Conservation (phyloP, 2,888 invertebrate species). For the Xanthia icteritia region DNA sequence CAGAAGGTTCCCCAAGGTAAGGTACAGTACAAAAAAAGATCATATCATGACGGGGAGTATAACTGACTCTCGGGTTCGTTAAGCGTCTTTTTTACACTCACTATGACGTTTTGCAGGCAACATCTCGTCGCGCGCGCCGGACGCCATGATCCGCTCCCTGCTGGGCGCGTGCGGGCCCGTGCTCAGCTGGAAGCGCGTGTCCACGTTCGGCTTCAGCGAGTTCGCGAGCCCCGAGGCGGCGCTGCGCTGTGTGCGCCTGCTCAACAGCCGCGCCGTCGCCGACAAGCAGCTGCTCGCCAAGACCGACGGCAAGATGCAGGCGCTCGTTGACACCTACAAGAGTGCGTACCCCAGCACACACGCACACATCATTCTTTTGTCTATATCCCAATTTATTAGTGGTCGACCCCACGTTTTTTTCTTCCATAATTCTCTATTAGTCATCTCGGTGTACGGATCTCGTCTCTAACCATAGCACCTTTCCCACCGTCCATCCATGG, state of each 20-base stretch:
- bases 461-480: neutral
- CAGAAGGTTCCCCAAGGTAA: neutral
- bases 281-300: constrained; percentile 98
- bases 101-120: constrained; percentile 69
- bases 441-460: no score
- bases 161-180: constrained; percentile 98
- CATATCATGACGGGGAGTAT: neutral
- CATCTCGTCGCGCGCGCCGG: constrained; percentile 97
- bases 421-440: no score
- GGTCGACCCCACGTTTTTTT: no score
- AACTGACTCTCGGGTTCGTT: neutral
- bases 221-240: constrained; percentile 98
- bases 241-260: constrained; percentile 96
- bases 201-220: constrained; percentile 99
- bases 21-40: neutral
- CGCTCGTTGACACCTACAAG: constrained; percentile 97
- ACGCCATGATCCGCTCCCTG: constrained; percentile 98
- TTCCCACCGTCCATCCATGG: neutral
- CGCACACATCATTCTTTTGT: neutral
- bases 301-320: constrained; percentile 99
- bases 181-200: constrained; percentile 98
- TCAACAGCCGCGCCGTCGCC: constrained; percentile 97
- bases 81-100: neutral
- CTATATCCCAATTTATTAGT: neutral
- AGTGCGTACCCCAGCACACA: constrained; percentile 84